Percentiles rank a stretch among this genome's conserved stretches.
phyloP scores from a whole-genome alignment of 2,113 vertebrate genomes.

The Neofelis nebulosa region DNA sequence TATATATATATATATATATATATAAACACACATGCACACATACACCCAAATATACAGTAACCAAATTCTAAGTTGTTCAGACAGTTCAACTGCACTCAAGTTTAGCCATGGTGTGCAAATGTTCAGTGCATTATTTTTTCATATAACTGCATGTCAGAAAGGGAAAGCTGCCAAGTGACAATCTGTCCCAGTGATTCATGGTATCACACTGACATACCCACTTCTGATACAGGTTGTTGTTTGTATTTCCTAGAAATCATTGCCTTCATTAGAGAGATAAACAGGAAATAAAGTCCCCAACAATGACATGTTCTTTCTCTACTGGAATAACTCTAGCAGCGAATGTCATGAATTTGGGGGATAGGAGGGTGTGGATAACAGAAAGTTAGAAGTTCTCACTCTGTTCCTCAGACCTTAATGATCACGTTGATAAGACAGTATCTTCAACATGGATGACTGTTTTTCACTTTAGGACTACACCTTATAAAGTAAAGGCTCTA shows the following conservation, averaged over 20 bases:
- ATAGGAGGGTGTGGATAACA: background rate
- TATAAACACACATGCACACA: background rate
- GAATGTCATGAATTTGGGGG: background rate
- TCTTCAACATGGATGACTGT: constrained; percentile 38
- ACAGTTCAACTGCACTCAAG: background rate
- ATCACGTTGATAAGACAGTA: background rate
- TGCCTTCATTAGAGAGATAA: background rate
- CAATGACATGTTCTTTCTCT: background rate
- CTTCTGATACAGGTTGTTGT: constrained; percentile 58
- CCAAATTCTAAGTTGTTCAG: background rate
- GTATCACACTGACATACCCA: constrained; percentile 50
- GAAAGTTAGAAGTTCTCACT: background rate
- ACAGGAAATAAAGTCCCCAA: background rate
- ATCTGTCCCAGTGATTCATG: constrained; percentile 48
- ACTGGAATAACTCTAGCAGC: background rate
- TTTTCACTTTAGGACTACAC: constrained; percentile 22
- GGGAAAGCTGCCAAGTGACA: constrained; percentile 60
- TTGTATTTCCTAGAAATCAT: constrained; percentile 69
- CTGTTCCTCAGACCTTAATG: constrained; percentile 4
- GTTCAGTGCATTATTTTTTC: constrained; percentile 20
- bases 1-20: background rate
- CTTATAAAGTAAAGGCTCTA: constrained; percentile 40
- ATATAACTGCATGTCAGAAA: constrained; percentile 9
- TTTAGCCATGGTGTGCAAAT: background rate
- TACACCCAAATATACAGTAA: background rate